Conservation (phyloP, 2,888 invertebrate genomes). For the Protophormia terraenovae region DNA sequence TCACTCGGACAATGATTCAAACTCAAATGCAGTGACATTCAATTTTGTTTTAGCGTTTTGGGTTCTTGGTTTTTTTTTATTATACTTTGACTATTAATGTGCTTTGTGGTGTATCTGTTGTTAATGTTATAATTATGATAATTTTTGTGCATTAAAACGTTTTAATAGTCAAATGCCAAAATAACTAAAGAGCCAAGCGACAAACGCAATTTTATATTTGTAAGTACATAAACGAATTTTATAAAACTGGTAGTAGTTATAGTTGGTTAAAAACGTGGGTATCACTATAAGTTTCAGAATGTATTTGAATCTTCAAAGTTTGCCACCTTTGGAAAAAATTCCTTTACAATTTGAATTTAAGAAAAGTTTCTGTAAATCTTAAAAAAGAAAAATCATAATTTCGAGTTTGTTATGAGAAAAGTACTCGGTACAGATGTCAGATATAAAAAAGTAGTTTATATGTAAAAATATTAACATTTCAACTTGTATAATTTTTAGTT, state of each 20-base stretch:
- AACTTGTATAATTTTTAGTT: no score
- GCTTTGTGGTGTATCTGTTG: constrained; percentile 70
- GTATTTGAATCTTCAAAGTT: not conserved
- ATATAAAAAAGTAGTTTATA: no score
- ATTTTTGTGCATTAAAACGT: constrained; percentile 70
- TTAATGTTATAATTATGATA: constrained; percentile 78
- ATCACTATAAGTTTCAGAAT: not conserved
- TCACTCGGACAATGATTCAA: constrained; percentile 61
- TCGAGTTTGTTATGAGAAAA: no score
- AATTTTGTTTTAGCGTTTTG: not conserved
- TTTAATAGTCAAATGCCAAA: constrained; percentile 62
- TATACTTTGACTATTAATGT: constrained; percentile 33
- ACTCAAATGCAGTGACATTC: constrained; percentile 52
- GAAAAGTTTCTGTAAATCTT: no score
- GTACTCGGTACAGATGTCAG: no score
- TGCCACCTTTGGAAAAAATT: no score
- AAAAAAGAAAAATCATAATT: no score
- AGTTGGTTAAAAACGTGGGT: not conserved
- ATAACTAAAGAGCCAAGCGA: constrained; percentile 15
- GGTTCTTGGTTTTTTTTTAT: not conserved
- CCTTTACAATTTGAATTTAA: no score
- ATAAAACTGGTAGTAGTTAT: not conserved
- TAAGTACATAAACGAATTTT: constrained; percentile 1
- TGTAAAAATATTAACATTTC: no score
- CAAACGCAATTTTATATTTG: constrained; percentile 37